phyloP scores from a whole-genome alignment of 2,113 vertebrate genomes.

The Piaya cayana region DNA sequence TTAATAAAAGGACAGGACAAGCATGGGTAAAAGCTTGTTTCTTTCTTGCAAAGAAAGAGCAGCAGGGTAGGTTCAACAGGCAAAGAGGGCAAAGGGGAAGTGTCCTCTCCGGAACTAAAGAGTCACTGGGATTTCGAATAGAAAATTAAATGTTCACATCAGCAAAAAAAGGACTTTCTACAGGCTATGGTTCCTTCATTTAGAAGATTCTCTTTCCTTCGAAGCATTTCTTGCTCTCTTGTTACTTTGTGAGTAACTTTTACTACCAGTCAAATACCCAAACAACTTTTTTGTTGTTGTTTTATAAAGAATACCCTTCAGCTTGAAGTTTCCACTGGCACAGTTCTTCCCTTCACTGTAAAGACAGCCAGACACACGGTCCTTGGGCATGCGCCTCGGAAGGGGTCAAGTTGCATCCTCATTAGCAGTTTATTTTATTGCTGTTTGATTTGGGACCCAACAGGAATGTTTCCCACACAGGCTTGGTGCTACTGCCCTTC shows the following conservation, averaged over 20 bases:
- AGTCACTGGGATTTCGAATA: neutral
- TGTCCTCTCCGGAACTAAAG: neutral
- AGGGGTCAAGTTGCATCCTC: neutral
- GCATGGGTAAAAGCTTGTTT: neutral
- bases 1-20: neutral
- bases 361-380: neutral
- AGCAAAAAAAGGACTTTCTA: neutral
- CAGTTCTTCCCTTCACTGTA: neutral
- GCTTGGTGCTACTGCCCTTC: neutral
- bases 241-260: neutral
- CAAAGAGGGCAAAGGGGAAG: neutral
- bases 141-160: neutral
- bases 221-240: neutral
- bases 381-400: neutral
- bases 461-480: neutral
- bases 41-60: neutral
- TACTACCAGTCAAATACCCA: neutral
- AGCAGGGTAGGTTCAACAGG: neutral
- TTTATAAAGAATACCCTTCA: neutral
- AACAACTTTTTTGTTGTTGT: neutral
- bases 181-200: neutral
- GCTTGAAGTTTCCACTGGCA: neutral
- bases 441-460: constrained; percentile 16
- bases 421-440: constrained; percentile 5
- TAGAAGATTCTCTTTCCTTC: constrained; percentile 2